phyloP scores from a whole-genome alignment of 1,140 invertebrate genomes.

The Maconellicoccus hirsutus region DNA sequence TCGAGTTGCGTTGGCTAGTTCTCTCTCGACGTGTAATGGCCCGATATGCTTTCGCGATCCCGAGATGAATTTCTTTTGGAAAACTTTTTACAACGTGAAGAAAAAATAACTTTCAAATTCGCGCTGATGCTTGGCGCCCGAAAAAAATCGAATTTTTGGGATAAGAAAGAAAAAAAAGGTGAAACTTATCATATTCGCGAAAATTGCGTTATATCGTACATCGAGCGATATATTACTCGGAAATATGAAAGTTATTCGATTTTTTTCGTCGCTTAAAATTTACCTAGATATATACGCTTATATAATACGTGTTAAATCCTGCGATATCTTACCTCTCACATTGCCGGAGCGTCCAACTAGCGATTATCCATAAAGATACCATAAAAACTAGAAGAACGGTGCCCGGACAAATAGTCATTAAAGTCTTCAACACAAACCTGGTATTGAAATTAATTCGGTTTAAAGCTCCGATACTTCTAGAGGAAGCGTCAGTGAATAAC shows the following conservation, averaged over 20 bases:
- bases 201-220: background rate
- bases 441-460: constrained; percentile 99
- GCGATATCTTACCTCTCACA: constrained; percentile 90
- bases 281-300: background rate
- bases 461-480: constrained; percentile 80
- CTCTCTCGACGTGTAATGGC: background rate
- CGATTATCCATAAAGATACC: constrained; percentile 98
- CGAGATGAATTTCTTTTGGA: background rate
- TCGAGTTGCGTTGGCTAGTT: background rate
- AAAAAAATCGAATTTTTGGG: background rate
- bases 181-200: too few species aligned
- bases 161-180: too few species aligned
- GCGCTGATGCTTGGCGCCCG: background rate
- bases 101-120: background rate
- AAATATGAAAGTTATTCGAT: background rate
- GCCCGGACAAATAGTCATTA: constrained; percentile 99
- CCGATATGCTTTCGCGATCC: background rate
- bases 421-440: constrained; percentile 94
- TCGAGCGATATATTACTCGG: background rate
- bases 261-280: background rate
- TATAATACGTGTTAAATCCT: background rate
- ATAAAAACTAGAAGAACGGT: constrained; percentile 96
- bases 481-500: constrained; percentile 96
- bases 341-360: constrained; percentile 94
- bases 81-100: background rate